A percentile compares a stretch with the other conserved stretches of the same genome.
Conservation (phyloP, 2,113 vertebrate species). For the Actenoides hombroni region DNA sequence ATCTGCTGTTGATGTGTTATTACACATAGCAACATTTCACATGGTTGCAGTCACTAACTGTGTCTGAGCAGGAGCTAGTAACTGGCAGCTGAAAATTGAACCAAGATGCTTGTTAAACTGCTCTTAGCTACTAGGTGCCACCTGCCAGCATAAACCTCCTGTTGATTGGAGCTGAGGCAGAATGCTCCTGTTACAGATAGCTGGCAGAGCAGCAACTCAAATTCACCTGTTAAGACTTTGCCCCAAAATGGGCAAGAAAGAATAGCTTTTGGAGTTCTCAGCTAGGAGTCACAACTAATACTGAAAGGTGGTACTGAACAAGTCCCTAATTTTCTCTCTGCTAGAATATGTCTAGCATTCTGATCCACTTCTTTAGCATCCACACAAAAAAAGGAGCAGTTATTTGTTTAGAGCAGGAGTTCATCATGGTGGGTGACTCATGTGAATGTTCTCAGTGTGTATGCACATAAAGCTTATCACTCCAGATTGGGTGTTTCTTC, state of each 20-base stretch:
- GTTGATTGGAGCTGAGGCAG: neutral
- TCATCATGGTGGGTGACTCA: neutral
- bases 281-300: neutral
- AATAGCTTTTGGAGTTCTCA: neutral
- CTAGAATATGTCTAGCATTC: neutral
- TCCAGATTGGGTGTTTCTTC: neutral
- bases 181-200: neutral
- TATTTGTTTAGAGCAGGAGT: neutral
- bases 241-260: neutral
- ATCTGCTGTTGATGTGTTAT: neutral
- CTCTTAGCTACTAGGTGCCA: neutral
- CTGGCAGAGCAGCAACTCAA: neutral
- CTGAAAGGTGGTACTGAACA: neutral
- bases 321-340: neutral
- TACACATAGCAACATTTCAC: neutral
- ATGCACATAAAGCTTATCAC: neutral
- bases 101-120: neutral
- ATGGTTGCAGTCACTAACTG: neutral
- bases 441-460: neutral
- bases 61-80: neutral
- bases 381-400: constrained; percentile 20
- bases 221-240: neutral
- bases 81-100: neutral
- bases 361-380: neutral
- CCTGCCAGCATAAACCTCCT: neutral